Evolutionary conservation across 2,888 invertebrate species (phyloP), one percentile per base, ranked within the genome.

Genomic region (Hypena proboscidalis): DNA sequence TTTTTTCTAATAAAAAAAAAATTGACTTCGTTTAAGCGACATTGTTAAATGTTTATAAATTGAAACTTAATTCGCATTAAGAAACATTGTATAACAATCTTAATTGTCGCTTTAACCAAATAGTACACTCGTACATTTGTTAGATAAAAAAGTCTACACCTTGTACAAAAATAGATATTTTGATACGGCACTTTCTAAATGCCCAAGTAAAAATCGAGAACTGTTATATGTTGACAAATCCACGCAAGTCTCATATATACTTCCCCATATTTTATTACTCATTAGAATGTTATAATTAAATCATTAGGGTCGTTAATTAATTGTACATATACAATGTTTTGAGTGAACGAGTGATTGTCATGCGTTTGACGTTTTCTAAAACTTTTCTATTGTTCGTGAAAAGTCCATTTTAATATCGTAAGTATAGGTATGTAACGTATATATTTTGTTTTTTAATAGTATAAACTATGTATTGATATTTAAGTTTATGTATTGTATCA

Each of bases 251-350:
- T 22, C 43, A 49, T 50, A 38, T 53, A 46, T 35, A 53, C 46
- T 52, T 61, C 46, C 43, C 49, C 45, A 41, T 54, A 49, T 32
- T 49, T 60, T 50, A 54, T 47, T 57, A 69, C 69, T 68, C 66
- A 63, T 53, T 70, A 53, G 49, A 39, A 38, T 30, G 32, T 48
- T 55, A 43, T 43, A 46, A 41, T 21, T 34, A 57, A 34, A 22
- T 60, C 44, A 33, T 50, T 66, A 64, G 44, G 52, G 19, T 53
- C 49, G 47, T 63, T 51, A 45, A 52, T 60, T 53, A 63, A 49
- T 63, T 69, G 69, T 69, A 69, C 48, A 69, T 67, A 69, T 34
- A 49, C 31, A 33, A 43, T 52, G 51, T 54, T 48, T 49, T 38
- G 60, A 52, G 54, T 49, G 68, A 37, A 39, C 43, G 53, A 40